These are phyloP conservation scores for Malthinus flaveolus DNA, from an alignment of 2,888 invertebrate genomes.

Conservation along the genomic window DNA sequence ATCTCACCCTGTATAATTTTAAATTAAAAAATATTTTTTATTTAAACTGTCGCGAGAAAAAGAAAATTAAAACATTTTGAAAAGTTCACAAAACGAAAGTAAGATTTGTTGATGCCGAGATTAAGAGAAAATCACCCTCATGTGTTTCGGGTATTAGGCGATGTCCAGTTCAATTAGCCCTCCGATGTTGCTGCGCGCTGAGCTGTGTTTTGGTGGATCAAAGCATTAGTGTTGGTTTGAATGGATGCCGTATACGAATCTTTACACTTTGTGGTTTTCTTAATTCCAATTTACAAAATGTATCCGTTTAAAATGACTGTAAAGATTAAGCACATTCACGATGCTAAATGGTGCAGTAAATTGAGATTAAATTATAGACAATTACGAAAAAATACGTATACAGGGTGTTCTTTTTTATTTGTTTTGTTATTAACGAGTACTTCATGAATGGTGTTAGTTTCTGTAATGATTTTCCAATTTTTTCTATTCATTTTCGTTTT, in stretches of 20 bases:
- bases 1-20: no score
- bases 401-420: no score
- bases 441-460: no score
- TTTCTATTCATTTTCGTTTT: no score
- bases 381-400: no score
- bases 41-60: no score
- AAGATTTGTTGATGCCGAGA: conserved; percentile 16
- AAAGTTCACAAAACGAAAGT: background rate
- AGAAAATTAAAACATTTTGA: no score
- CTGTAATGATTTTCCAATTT: no score
- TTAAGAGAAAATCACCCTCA: conserved; percentile 17
- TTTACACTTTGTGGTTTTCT: conserved; percentile 16
- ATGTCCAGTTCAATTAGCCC: conserved; percentile 30
- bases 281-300: conserved; percentile 13
- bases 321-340: background rate
- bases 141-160: conserved; percentile 27
- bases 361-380: no score
- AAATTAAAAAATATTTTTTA: no score
- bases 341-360: no score
- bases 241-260: conserved; percentile 22
- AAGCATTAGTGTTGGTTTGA: conserved; percentile 20
- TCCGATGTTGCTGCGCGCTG: conserved; percentile 24
- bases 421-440: no score
- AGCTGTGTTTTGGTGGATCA: conserved; percentile 23
- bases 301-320: background rate